Evolutionary conservation across 2,113 vertebrate species (phyloP).

Genomic region (Mesitornis unicolor): DNA sequence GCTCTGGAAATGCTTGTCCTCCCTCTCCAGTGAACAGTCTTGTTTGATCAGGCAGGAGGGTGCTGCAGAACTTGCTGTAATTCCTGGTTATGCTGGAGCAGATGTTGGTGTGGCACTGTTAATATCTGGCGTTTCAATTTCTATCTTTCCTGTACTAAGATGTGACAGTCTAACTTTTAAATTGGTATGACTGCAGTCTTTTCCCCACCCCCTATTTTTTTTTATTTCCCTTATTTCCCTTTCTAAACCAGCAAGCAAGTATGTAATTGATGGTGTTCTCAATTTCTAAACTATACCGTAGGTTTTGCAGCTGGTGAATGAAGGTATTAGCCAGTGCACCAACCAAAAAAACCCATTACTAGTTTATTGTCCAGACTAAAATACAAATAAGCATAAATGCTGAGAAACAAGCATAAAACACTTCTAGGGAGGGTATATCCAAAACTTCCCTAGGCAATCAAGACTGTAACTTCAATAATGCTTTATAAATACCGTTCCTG

Average conservation of each 20-base stretch:
- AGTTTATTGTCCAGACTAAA: not conserved
- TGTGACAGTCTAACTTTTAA: not conserved
- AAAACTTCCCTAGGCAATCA: too few relatives aligned
- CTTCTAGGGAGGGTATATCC: too few relatives aligned
- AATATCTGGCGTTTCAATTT: not conserved
- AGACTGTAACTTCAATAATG: not conserved
- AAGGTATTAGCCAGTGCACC: not conserved
- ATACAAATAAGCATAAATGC: not conserved
- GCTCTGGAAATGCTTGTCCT: not conserved
- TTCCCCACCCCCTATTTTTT: too few relatives aligned
- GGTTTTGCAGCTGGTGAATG: not conserved
- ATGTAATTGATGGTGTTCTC: not conserved
- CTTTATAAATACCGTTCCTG: not conserved
- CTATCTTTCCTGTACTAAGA: not conserved
- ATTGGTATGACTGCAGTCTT: not conserved
- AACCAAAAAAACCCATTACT: accelerated
- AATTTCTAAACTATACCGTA: not conserved
- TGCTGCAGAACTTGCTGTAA: not conserved
- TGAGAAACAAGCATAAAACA: too few relatives aligned
- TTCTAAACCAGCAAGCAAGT: not conserved
- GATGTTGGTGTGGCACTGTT: not conserved
- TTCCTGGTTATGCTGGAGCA: not conserved
- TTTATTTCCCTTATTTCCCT: not conserved
- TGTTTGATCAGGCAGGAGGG: not conserved
- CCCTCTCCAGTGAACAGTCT: not conserved